Base-by-base conservation (phyloP, 2,888 invertebrate species). In the Nomada ruficornis region DNA sequence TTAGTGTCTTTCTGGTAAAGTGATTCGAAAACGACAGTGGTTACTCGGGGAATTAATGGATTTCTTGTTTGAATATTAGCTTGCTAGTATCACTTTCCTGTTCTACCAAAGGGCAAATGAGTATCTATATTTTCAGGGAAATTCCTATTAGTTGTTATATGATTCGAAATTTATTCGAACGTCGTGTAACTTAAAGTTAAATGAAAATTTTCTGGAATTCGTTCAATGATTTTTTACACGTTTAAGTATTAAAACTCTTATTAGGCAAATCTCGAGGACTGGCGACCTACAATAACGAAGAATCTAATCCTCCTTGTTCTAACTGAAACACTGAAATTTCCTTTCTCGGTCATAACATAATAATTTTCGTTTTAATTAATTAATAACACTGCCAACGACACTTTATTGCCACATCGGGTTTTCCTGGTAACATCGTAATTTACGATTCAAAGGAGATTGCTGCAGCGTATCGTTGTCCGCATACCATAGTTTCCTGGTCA, bases 401-500 rank as follows among this genome's bases (percentile, higher is more conserved):
- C n/a, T 54, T 26, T 36, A 50, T 76, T 10, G 20, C 42, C 47
- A 18, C n/a, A 11, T 15, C 11, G 23, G 23, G 20, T 18, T 65
- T 44, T 7, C 7, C 18, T 9, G 47, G n/a, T 4, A 36, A 9
- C 42, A 23, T 72, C 11, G 50, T 68, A 78, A 72, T 80, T 80
- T 79, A 63, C 29, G 70, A 81, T 70, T 67, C 50, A 55, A 60
- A 26, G 54, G 50, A 68, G 55, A 68, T 68, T 59, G 67, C 47
- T 54, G 29, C 44, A 26, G 2, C 60, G 74, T 70, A 68, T 70
- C 74, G 59, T 81, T 69, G 77, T 68, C 68, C 62, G 36, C 11
- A 57, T 63, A 20, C 74, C 44, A 74, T 77, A 76, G 81, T 71
- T 80, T 77, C 64, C 71, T 71, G 83, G 72, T 80, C 84, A 85